Conservation (phyloP, 2,113 vertebrate genomes). For the Pygoscelis antarcticus region DNA sequence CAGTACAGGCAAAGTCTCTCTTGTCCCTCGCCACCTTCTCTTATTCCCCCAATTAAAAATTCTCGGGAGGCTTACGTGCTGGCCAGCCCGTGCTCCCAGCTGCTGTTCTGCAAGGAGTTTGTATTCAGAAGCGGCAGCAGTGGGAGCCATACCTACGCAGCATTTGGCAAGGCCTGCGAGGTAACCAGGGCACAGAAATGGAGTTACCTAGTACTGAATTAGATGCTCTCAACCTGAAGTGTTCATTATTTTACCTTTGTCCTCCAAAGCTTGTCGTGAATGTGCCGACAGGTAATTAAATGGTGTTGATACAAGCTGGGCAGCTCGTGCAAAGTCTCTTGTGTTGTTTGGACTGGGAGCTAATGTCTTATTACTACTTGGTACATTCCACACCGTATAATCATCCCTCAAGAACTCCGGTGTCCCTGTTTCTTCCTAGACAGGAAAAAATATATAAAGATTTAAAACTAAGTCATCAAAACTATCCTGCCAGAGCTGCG, state of each 20-base stretch:
- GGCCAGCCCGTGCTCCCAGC: background rate
- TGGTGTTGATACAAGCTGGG: slow-evolving; percentile 86
- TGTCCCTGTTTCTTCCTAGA: slow-evolving; percentile 72
- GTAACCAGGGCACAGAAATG: background rate
- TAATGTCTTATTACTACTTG: slow-evolving; percentile 76
- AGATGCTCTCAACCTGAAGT: background rate
- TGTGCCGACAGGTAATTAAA: slow-evolving; percentile 62
- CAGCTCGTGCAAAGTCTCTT: slow-evolving; percentile 81
- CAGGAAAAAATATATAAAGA: background rate
- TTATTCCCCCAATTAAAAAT: background rate
- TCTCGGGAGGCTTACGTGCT: background rate
- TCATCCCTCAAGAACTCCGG: slow-evolving; percentile 79
- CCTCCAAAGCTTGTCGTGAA: slow-evolving; percentile 1
- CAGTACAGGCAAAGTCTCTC: background rate
- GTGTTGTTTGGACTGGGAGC: slow-evolving; percentile 85
- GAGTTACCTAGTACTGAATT: accelerated
- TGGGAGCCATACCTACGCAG: background rate
- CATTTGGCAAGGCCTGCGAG: background rate
- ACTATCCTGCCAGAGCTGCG: background rate
- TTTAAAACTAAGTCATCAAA: background rate
- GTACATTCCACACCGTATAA: slow-evolving; percentile 82
- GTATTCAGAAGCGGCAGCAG: background rate
- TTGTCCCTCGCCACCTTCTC: background rate
- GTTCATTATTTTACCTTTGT: slow-evolving; percentile 70
- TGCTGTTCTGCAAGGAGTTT: background rate